phyloP scores from a whole-genome alignment of 2,113 vertebrate species.

The Pelusios castaneus region DNA sequence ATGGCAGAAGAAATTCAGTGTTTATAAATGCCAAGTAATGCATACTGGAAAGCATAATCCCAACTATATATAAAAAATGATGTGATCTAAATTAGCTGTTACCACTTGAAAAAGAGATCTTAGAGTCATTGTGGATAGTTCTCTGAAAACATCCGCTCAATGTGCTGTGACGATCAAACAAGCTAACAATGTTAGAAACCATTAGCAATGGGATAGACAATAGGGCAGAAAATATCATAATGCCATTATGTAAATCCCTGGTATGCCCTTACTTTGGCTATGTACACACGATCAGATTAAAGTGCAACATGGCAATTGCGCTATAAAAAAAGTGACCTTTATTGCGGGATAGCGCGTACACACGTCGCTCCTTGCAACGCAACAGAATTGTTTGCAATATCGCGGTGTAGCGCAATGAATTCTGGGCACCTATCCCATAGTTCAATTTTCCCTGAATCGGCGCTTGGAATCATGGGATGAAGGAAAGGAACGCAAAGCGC shows the following conservation, averaged over 20 bases:
- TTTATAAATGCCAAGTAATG: background rate
- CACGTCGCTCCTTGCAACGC: no score
- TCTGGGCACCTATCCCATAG: no score
- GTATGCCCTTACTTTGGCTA: background rate
- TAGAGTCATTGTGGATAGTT: background rate
- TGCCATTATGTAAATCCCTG: background rate
- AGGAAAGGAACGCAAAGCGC: no score
- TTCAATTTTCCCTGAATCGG: no score
- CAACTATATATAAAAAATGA: background rate
- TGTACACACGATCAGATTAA: no score
- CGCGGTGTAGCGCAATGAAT: no score
- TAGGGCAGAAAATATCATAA: background rate
- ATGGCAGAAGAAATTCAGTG: background rate
- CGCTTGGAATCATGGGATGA: no score
- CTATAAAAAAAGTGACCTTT: no score
- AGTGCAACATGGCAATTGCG: no score
- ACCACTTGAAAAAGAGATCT: background rate
- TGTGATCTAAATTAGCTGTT: background rate
- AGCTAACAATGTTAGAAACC: background rate
- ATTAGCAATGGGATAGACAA: background rate
- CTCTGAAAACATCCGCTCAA: background rate
- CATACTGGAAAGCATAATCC: background rate
- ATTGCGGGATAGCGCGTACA: no score
- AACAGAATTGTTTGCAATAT: no score
- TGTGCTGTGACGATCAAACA: background rate